These are phyloP conservation scores for Pitangus sulphuratus DNA, from an alignment of 2,797 vertebrate genomes.

Conservation along the genomic window DNA sequence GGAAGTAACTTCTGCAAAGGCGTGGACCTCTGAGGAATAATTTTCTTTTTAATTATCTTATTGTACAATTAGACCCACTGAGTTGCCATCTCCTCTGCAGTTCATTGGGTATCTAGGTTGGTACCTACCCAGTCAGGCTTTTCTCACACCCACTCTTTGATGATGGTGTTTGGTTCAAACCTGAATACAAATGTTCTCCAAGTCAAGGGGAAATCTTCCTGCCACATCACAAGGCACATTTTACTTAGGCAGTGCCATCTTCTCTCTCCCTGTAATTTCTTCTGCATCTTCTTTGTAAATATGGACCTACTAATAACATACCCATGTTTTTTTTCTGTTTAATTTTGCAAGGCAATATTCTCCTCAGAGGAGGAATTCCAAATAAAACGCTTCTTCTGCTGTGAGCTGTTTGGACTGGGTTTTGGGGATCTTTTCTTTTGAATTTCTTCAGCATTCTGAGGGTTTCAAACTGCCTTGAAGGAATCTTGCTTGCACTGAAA, in stretches of 20 bases:
- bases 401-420: background rate
- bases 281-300: background rate
- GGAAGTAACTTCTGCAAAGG: background rate
- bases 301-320: background rate
- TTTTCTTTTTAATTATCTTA: background rate
- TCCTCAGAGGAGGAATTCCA: background rate
- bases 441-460: background rate
- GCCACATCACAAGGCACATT: background rate
- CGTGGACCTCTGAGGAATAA: background rate
- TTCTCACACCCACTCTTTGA: background rate
- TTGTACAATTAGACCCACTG: background rate
- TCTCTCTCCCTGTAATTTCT: background rate
- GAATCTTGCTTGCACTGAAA: background rate
- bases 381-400: background rate
- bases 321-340: background rate
- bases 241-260: background rate
- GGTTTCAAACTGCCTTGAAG: background rate
- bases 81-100: background rate
- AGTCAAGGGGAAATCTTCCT: background rate
- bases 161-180: background rate
- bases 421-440: background rate
- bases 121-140: too few species aligned
- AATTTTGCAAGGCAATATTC: background rate
- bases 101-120: background rate
- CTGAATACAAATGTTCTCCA: background rate